A percentile compares a stretch with the other conserved stretches of the same genome.
These are phyloP conservation scores for Nezara viridula DNA, from an alignment of 2,888 invertebrate species.

Conservation along the genomic window DNA sequence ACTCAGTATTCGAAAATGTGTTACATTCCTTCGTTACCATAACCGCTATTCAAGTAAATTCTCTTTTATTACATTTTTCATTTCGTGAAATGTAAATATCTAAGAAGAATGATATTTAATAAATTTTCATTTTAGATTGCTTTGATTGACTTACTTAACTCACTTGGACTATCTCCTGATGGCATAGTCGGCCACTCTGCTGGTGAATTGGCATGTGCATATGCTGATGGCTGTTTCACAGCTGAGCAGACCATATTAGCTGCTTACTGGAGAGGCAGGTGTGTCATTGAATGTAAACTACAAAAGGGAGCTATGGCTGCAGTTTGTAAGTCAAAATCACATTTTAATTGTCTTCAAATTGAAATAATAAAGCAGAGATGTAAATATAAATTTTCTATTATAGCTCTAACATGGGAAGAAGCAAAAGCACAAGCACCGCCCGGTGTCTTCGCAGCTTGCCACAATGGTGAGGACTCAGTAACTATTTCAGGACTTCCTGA, in stretches of 20 bases:
- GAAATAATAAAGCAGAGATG: background rate
- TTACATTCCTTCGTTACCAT: conserved; percentile 93
- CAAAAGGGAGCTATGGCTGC: conserved; percentile 91
- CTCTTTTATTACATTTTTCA: background rate
- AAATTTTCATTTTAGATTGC: conserved; percentile 80
- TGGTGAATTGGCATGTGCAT: conserved; percentile 77
- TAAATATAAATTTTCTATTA: background rate
- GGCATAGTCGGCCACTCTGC: conserved; percentile 93
- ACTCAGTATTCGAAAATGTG: conserved; percentile 86
- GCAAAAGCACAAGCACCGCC: conserved; percentile 80
- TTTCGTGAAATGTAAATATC: background rate
- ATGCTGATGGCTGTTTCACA: conserved; percentile 88
- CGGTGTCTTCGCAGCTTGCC: conserved; percentile 90
- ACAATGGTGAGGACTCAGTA: conserved; percentile 94
- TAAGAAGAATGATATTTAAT: background rate
- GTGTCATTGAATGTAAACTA: conserved; percentile 83
- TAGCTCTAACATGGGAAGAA: conserved; percentile 80
- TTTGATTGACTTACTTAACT: conserved; percentile 87
- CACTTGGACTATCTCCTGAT: conserved; percentile 86
- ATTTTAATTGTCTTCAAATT: background rate
- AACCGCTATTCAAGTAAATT: conserved; percentile 87
- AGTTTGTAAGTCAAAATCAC: conserved; percentile 73
- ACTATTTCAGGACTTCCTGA: conserved; percentile 91
- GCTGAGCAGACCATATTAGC: conserved; percentile 94
- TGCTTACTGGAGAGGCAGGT: conserved; percentile 93